Evolutionary conservation across 2,113 vertebrate genomes (phyloP), one percentile per base, ranked within the genome.

Genomic region (Struthio camelus): DNA sequence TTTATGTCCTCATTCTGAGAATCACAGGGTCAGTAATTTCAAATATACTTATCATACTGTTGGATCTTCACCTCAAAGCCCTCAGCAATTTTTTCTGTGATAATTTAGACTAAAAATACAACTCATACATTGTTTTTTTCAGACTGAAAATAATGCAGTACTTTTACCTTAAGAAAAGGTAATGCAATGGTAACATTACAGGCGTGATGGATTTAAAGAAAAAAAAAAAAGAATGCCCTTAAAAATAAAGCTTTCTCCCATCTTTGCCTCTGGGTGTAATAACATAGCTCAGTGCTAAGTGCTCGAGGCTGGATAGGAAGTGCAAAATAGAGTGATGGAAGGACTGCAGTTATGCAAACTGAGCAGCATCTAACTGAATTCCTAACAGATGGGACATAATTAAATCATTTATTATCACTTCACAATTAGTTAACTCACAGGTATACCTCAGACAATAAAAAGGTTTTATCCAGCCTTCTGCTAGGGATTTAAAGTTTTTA

Each of bases 381-480:
- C 87, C 71, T 94, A 97, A 95, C 93, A 98, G 97, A 97, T 96
- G 96, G 80, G 80, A 93, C 95, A 97, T 97, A 97, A 97, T 98
- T 86, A 96, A 96, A 97, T 96, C 54, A 97, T 97, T 97, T 97
- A 95, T 97, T 97, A 96, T 97, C 81, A 80, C 86, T 97, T 97
- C 94, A 95, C 71, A 93, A 95, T 97, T 95, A 97, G 94, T 97
- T 97, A 97, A 97, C 64, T 95, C 86, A 96, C 73, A 96, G 97
- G 85, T 97, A 97, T 93, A 72, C 77, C 81, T 96, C 70, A 96
- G 78, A 93, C 89, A 94, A 94, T 97, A 95, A 95, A 92, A 97
- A 91, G 40, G 73, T 89, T 97, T 97, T 95, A 96, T 94, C 42
- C 53, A 90, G 64, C 64, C 61, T 97, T 94, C 86, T 97, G 87